Conservation (phyloP, 2,888 invertebrate genomes). For the Atethmia centrago region DNA sequence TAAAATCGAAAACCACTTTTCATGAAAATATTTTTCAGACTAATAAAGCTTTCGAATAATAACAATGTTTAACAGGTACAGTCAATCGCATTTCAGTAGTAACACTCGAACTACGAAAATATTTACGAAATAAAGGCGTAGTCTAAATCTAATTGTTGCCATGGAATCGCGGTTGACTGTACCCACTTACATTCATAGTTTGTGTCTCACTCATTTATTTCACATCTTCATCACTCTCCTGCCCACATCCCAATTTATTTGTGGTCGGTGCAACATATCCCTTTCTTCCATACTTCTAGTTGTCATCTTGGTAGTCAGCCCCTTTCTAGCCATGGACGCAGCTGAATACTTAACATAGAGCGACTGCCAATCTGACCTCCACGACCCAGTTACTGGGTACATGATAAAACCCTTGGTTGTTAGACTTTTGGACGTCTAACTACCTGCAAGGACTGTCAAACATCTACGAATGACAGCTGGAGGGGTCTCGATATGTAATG, state of each 20-base stretch:
- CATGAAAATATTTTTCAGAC: background rate
- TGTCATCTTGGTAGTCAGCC: background rate
- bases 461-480: too few relatives aligned
- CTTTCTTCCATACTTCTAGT: too few relatives aligned
- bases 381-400: too few relatives aligned
- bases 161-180: background rate
- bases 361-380: too few relatives aligned
- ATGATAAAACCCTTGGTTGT: too few relatives aligned
- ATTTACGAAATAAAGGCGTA: background rate
- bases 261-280: too few relatives aligned
- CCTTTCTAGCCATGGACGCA: background rate
- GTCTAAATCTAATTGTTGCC: background rate
- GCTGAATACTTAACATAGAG: too few relatives aligned
- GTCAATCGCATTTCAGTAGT: too few relatives aligned
- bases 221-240: background rate
- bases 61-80: background rate
- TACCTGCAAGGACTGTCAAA: too few relatives aligned
- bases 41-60: background rate
- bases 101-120: background rate
- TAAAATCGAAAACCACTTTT: background rate
- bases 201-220: background rate
- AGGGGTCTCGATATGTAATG: too few relatives aligned
- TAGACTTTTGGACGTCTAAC: too few relatives aligned
- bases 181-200: background rate
- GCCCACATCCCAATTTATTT: too few relatives aligned